phyloP scores from a whole-genome alignment of 1,140 invertebrate species.

The Calephelis nemesis region DNA sequence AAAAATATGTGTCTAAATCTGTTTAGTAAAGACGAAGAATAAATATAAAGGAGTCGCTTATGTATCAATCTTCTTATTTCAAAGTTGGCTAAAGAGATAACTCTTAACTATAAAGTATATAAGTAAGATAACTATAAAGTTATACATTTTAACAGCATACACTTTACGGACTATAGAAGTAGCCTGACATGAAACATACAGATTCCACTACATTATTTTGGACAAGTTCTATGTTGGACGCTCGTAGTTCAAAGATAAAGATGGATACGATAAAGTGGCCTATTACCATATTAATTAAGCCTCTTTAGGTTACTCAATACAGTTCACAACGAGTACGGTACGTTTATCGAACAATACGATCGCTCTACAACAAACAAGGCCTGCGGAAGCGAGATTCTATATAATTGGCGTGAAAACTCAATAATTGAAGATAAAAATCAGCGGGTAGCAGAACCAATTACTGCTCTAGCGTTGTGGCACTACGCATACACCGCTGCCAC shows the following conservation, averaged over 20 bases:
- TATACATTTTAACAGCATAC: no score
- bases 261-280: conserved; percentile 3
- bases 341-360: conserved; percentile 50
- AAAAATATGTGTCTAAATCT: no score
- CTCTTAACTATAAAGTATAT: no score
- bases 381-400: conserved; percentile 69
- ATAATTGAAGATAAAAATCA: conserved; percentile 77
- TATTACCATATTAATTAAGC: conserved; percentile 15
- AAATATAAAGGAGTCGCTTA: no score
- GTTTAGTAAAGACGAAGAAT: no score
- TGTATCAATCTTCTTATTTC: no score
- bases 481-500: conserved; percentile 50
- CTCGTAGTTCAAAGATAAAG: conserved; percentile 5
- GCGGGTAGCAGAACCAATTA: conserved; percentile 65
- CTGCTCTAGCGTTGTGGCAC: conserved; percentile 56
- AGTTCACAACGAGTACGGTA: conserved; percentile 4
- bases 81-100: no score
- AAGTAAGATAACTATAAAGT: no score
- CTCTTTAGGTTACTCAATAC: conserved; percentile 5
- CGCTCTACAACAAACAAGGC: conserved; percentile 40
- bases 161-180: no score
- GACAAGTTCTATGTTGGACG: background rate
- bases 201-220: no score
- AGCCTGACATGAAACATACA: no score
- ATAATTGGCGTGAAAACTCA: conserved; percentile 78